Conservation (phyloP, 2,888 invertebrate species). For the Diogma glabrata region DNA sequence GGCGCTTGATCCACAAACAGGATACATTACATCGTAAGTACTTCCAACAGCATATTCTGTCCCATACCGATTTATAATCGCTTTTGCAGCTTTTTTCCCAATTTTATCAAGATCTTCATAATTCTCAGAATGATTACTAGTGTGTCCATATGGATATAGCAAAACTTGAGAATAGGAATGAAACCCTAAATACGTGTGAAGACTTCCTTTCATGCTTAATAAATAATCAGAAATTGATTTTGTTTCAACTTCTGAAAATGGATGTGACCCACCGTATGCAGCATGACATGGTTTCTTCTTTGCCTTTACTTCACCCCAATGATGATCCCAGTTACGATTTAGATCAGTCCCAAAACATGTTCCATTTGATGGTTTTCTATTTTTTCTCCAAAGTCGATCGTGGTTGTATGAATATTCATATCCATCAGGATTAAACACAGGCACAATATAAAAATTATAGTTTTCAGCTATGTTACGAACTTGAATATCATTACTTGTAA, state of each 20-base stretch:
- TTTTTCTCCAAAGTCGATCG: slow-evolving; percentile 62
- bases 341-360: slow-evolving; percentile 55
- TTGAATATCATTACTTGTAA: slow-evolving; percentile 33
- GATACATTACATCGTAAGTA: slow-evolving; percentile 39
- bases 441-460: slow-evolving; percentile 54
- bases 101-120: slow-evolving; percentile 39
- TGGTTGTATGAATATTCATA: slow-evolving; percentile 47
- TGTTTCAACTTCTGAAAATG: slow-evolving; percentile 62
- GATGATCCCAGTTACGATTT: slow-evolving; percentile 65
- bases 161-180: slow-evolving; percentile 64
- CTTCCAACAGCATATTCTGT: slow-evolving; percentile 38
- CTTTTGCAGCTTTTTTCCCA: slow-evolving; percentile 24
- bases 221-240: slow-evolving; percentile 44
- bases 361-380: slow-evolving; percentile 38
- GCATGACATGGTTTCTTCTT: slow-evolving; percentile 46
- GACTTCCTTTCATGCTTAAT: slow-evolving; percentile 35
- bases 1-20: slow-evolving; percentile 45
- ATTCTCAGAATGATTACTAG: slow-evolving; percentile 38
- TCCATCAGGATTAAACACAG: slow-evolving; percentile 58
- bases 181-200: slow-evolving; percentile 55
- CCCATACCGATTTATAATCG: slow-evolving; percentile 31
- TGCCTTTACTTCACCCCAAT: slow-evolving; percentile 50
- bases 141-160: slow-evolving; percentile 52
- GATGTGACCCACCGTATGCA: slow-evolving; percentile 49
- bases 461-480: slow-evolving; percentile 36